Percentiles rank a stretch among this genome's conserved stretches.
Conservation (phyloP, 1,140 invertebrate genomes). For the Triops longicaudatus region DNA sequence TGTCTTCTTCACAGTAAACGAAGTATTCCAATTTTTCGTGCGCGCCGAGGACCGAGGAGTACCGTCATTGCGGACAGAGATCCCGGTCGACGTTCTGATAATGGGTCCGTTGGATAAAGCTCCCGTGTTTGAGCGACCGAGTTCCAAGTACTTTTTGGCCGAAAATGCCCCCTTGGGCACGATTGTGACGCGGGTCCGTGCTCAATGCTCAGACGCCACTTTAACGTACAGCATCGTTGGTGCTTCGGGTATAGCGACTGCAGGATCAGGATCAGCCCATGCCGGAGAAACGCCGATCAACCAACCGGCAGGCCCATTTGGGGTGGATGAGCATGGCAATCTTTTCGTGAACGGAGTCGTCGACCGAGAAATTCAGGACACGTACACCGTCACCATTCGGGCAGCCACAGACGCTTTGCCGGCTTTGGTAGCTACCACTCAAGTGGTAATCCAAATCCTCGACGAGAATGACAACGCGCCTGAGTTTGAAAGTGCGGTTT, state of each 20-base stretch:
- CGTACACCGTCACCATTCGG: constrained; percentile 66
- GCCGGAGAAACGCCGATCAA: constrained; percentile 43
- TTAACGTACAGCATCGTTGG: constrained; percentile 21
- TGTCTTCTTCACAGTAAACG: constrained; percentile 49
- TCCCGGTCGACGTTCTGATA: constrained; percentile 68
- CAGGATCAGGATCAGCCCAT: constrained; percentile 51
- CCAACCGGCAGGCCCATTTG: constrained; percentile 51
- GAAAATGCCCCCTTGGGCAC: constrained; percentile 57
- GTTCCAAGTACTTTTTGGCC: constrained; percentile 65
- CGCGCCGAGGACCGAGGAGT: constrained; percentile 68
- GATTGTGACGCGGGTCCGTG: constrained; percentile 25
- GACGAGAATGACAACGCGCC: constrained; percentile 89
- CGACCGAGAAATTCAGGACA: constrained; percentile 63
- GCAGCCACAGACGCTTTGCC: constrained; percentile 71
- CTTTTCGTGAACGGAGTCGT: constrained; percentile 59
- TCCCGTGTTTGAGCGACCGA: constrained; percentile 60
- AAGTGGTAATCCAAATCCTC: constrained; percentile 67
- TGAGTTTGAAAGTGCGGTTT: constrained; percentile 72
- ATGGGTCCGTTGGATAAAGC: constrained; percentile 57
- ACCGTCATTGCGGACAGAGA: constrained; percentile 59
- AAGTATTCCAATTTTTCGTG: constrained; percentile 81
- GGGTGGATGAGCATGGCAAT: constrained; percentile 61
- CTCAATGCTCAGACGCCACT: not conserved
- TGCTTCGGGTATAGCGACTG: not conserved
- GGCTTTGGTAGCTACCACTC: constrained; percentile 58